phyloP scores from a whole-genome alignment of 2,113 vertebrate genomes.

The Myotis brandtii region DNA sequence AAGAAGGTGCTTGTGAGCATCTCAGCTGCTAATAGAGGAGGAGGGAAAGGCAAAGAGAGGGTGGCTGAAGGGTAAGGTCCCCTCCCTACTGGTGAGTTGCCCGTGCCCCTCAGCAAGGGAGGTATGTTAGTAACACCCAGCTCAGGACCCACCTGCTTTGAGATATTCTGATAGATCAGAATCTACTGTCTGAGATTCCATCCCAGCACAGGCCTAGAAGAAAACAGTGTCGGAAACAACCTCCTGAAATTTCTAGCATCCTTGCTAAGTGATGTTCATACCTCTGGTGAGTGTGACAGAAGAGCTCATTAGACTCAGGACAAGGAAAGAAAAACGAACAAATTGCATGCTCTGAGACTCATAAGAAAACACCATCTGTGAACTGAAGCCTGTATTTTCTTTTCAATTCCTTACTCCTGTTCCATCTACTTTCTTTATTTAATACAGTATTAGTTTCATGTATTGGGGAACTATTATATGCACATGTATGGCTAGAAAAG shows the following conservation, averaged over 20 bases:
- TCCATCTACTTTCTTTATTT: constrained; percentile 47
- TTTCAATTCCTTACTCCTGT: not conserved
- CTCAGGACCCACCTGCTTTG: not conserved
- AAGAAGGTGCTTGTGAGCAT: not conserved
- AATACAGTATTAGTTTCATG: not conserved
- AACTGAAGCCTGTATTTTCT: not conserved
- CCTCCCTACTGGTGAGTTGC: not conserved
- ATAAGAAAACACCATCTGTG: not conserved
- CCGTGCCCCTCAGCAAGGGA: not conserved
- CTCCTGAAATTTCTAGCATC: not conserved
- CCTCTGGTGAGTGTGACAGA: not conserved
- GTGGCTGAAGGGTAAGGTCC: not conserved
- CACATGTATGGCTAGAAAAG: not conserved
- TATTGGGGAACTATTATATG: not conserved
- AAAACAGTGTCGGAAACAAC: not conserved
- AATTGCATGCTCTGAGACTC: not conserved
- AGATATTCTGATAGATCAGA: not conserved
- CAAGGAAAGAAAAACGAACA: not conserved
- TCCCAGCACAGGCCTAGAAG: not conserved
- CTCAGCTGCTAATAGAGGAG: not conserved
- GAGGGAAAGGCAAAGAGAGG: not conserved
- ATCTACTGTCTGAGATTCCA: not conserved
- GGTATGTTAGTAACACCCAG: not conserved
- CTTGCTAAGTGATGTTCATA: not conserved
- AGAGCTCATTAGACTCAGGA: not conserved